Evolutionary conservation across 1,140 invertebrate genomes (phyloP).

Genomic region (Trichomalopsis sarcophagae): DNA sequence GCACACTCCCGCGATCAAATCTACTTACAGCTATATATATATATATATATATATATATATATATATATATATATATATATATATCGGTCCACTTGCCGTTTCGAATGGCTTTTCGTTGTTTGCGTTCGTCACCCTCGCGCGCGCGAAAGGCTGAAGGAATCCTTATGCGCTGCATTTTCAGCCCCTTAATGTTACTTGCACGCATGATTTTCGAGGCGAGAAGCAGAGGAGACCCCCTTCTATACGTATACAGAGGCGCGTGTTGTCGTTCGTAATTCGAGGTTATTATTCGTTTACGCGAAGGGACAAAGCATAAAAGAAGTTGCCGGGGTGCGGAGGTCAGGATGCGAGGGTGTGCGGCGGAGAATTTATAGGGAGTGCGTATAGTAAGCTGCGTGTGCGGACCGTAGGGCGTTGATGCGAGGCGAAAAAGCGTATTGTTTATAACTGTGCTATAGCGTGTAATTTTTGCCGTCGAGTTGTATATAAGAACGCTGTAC

Average conservation of each 20-base stretch:
- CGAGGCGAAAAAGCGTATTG: background rate
- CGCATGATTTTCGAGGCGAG: slow-evolving; percentile 11
- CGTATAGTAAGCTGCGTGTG: background rate
- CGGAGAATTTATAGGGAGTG: background rate
- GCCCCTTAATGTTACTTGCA: slow-evolving; percentile 31
- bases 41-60: too few species aligned
- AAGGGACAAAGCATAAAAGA: background rate
- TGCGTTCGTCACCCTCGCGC: slow-evolving; percentile 50
- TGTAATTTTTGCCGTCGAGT: background rate
- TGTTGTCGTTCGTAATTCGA: slow-evolving; percentile 62
- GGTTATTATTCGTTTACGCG: slow-evolving; percentile 70
- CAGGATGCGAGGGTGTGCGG: background rate
- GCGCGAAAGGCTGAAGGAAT: slow-evolving; percentile 54
- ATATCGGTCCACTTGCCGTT: slow-evolving; percentile 54
- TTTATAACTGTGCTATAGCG: background rate
- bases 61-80: too few species aligned
- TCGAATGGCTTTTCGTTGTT: slow-evolving; percentile 60
- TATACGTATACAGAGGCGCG: background rate
- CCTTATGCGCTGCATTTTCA: slow-evolving; percentile 55
- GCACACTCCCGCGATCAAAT: slow-evolving; percentile 54
- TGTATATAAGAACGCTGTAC: too few species aligned
- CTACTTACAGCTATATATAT: slow-evolving; percentile 39
- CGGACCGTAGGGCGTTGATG: background rate
- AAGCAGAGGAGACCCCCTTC: background rate
- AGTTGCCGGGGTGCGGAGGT: background rate